Conservation (phyloP, 2,888 invertebrate species). For the Leptinotarsa peninsularis region DNA sequence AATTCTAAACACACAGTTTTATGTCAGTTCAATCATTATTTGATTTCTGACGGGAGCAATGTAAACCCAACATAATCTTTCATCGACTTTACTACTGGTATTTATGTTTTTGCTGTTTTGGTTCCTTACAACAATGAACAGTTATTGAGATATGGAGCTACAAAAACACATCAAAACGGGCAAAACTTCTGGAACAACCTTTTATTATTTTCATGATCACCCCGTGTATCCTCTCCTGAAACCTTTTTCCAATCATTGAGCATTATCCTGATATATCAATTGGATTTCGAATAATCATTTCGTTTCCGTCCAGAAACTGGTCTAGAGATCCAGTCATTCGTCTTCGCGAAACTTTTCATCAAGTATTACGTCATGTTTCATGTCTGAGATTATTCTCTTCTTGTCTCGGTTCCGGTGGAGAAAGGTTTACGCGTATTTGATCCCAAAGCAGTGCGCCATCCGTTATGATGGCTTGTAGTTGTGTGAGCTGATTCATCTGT, state of each 20-base stretch:
- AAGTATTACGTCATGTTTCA: not conserved
- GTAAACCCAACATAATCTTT: too few species aligned
- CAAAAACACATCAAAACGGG: too few species aligned
- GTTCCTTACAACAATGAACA: too few species aligned
- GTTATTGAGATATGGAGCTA: too few species aligned
- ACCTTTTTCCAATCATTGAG: not conserved
- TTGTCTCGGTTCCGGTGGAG: not conserved
- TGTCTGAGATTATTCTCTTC: not conserved
- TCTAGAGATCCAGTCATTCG: not conserved
- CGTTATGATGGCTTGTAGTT: conserved; percentile 4
- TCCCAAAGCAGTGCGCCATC: not conserved
- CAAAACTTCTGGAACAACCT: too few species aligned
- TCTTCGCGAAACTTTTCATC: not conserved
- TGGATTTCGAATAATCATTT: not conserved
- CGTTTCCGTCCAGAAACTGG: not conserved
- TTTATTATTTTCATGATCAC: too few species aligned
- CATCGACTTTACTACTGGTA: too few species aligned
- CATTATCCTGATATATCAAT: not conserved
- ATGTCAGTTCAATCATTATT: too few species aligned
- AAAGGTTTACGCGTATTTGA: not conserved
- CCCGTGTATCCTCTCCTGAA: not conserved
- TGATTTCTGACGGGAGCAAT: too few species aligned
- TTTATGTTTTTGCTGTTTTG: too few species aligned
- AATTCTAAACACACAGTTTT: too few species aligned
- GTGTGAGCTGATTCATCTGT: not conserved